Conservation (phyloP, 2,113 vertebrate species). For the Apodemus speciosus region DNA sequence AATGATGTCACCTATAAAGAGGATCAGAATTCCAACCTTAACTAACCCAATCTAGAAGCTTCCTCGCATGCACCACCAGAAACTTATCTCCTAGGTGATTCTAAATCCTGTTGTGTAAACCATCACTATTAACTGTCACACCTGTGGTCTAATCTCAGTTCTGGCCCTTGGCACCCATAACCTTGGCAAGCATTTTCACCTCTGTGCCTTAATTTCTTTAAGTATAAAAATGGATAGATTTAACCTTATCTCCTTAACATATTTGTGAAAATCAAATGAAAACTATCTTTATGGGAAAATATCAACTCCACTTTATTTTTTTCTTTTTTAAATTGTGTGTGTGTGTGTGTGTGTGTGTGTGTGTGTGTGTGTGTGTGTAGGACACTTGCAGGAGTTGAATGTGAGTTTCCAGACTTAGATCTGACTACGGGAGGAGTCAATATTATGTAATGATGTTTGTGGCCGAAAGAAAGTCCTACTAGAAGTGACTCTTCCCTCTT, state of each 20-base stretch:
- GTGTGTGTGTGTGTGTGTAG: background rate
- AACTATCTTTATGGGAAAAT: background rate
- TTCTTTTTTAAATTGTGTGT: background rate
- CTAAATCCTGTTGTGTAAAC: background rate
- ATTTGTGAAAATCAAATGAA: conserved; percentile 21
- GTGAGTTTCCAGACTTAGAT: background rate
- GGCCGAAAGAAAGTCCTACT: background rate
- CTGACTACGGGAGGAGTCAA: background rate
- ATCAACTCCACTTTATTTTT: background rate
- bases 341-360: background rate
- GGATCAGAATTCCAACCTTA: background rate
- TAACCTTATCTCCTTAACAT: background rate
- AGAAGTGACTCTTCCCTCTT: background rate
- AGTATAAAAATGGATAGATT: background rate
- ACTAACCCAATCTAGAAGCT: background rate
- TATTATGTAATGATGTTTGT: background rate
- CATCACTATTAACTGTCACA: background rate
- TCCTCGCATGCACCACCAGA: background rate
- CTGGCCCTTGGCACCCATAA: background rate
- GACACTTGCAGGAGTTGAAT: background rate
- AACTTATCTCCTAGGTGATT: background rate
- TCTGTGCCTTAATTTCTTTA: background rate
- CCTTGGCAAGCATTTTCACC: background rate
- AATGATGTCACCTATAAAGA: background rate
- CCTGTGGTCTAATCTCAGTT: background rate